Conservation (phyloP, 1,140 invertebrate species). For the Eulimnadia texana region DNA sequence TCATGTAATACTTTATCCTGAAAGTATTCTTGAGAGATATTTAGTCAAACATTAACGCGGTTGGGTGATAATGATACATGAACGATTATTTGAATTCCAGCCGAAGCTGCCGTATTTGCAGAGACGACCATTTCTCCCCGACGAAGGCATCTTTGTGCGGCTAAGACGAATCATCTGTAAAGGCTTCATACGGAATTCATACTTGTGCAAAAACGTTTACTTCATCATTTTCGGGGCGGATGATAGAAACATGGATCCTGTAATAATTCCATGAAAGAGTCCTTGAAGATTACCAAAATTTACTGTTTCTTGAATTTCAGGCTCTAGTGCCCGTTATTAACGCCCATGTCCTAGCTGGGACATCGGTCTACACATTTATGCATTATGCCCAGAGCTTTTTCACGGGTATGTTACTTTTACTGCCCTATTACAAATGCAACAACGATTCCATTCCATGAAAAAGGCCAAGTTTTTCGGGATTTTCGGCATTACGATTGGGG, state of each 20-base stretch:
- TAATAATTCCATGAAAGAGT: neutral
- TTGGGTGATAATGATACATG: too few species aligned
- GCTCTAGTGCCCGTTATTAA: neutral
- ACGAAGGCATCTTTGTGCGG: too few species aligned
- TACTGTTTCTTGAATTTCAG: neutral
- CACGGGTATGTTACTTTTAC: neutral
- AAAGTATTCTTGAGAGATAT: too few species aligned
- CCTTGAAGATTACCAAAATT: neutral
- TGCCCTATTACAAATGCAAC: neutral
- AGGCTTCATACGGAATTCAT: too few species aligned
- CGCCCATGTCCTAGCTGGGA: neutral
- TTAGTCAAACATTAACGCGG: too few species aligned
- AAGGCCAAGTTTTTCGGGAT: too few species aligned
- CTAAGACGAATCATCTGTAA: too few species aligned
- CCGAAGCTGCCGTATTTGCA: too few species aligned
- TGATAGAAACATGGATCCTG: neutral
- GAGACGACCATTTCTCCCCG: too few species aligned
- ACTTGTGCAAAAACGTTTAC: too few species aligned
- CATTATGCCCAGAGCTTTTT: slow-evolving; percentile 2
- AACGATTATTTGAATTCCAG: too few species aligned
- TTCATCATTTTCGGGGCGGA: neutral
- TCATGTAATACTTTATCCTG: too few species aligned
- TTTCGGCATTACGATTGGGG: slow-evolving; percentile 48
- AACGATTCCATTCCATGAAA: neutral
- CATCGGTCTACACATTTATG: neutral